Base-by-base conservation (phyloP, 2,888 invertebrate genomes). In the Napeogenes inachia region DNA sequence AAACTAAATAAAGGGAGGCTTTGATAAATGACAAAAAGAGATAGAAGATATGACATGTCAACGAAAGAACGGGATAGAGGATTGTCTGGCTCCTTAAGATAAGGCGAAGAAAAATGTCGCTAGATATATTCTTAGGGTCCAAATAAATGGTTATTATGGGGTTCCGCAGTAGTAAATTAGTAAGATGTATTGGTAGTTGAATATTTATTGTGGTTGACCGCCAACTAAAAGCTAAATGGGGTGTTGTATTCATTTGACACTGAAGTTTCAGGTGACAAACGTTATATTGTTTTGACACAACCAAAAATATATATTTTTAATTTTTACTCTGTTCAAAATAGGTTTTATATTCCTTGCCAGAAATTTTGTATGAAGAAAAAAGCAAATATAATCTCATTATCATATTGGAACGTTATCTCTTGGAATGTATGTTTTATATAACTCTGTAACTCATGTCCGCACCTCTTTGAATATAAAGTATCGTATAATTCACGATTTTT, bases 41-140 rank as follows among this genome's bases (percentile, higher is more conserved):
- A 82, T 61, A 63, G 66, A 56, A 30, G 57, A 78, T 72, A 68
- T 46, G 45, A 54, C 47, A 45, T 35, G 4, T 35, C 32, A 61
- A 77, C 21, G 60, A 56, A 75, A 81, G 70, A 69, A 73, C 70
- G 80, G 80, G 62, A 70, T 64, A 69, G 66, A 54, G 73, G 54
- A 60, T 63, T 76, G 87, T 84, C 89, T 89, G 89, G 82, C 76
- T 79, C 79, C 75, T 71, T 70, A 59, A 88, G 89, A 90, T 90
- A 90, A 89, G 84, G 79, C 78, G 73, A 84, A 87, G 89, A 89
- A 90, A 89, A 90, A 90, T 89, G 89, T 88, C 88, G 77, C 80
- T 70, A 79, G 85, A 87, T 89, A 87, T 87, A 85, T 85, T 79
- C 81, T 74, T 76, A 71, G 85, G 84, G 81, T 75, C 71, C 77